Evolutionary conservation across 2,888 invertebrate species (phyloP).

Genomic region (Serripes groenlandicus): DNA sequence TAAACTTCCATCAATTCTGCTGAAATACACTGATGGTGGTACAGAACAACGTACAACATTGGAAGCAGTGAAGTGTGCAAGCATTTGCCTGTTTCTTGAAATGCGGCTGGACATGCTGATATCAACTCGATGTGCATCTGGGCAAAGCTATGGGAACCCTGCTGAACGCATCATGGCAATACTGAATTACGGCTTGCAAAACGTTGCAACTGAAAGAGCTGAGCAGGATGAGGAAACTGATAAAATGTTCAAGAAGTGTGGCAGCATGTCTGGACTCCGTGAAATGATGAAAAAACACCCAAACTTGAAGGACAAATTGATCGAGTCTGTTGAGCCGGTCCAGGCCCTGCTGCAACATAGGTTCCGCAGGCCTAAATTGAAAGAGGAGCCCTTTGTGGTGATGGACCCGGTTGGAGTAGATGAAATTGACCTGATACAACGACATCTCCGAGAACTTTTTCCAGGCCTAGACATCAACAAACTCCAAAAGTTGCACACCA

Average conservation of each 20-base stretch:
- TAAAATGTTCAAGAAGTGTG: conserved; percentile 7
- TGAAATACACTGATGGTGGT: conserved; percentile 29
- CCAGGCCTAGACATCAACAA: conserved; percentile 29
- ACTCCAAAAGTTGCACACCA: conserved; percentile 36
- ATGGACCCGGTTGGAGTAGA: conserved; percentile 11
- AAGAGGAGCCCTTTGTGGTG: conserved; percentile 10
- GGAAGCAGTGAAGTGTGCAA: too few relatives aligned
- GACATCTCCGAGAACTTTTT: conserved; percentile 38
- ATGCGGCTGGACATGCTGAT: conserved; percentile 38
- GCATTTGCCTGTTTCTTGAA: conserved; percentile 30
- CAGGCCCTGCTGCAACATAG: conserved; percentile 21
- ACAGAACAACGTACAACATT: conserved; percentile 23
- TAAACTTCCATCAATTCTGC: background rate
- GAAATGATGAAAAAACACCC: background rate
- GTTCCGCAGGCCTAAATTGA: conserved; percentile 22
- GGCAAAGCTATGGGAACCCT: conserved; percentile 49
- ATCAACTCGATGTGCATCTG: conserved; percentile 41
- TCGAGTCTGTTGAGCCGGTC: conserved; percentile 28
- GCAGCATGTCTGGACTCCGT: conserved; percentile 12
- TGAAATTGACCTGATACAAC: conserved; percentile 21
- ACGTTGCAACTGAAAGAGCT: conserved; percentile 12
- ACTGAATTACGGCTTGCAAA: conserved; percentile 45
- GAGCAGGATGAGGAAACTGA: background rate
- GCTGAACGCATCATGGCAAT: conserved; percentile 49
- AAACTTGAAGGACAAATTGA: conserved; percentile 14